Evolutionary conservation across 2,113 vertebrate genomes (phyloP).

Genomic region (Oreochromis spilurus): DNA sequence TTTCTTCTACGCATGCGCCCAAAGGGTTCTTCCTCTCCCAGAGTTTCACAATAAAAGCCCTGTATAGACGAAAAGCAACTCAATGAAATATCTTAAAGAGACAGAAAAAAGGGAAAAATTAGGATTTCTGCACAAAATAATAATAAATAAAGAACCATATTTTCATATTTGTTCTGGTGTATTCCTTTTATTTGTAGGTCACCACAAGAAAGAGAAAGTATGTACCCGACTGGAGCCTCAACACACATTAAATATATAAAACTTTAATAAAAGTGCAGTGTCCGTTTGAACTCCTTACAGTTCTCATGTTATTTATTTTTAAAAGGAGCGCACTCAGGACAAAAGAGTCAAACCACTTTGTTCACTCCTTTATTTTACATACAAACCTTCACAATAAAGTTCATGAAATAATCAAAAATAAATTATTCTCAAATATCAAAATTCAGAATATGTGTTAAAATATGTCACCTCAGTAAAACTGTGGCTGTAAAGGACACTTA

Average conservation of each 20-base stretch:
- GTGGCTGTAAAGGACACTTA: background rate
- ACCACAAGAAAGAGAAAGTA: background rate
- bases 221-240: background rate
- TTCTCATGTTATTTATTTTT: background rate
- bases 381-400: background rate
- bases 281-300: background rate
- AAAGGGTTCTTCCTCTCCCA: rapidly evolving
- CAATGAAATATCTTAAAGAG: background rate
- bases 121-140: background rate
- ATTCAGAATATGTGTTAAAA: background rate
- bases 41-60: background rate
- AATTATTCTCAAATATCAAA: background rate
- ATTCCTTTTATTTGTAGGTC: background rate
- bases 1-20: background rate
- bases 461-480: background rate
- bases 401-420: background rate
- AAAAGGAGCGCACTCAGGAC: background rate
- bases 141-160: background rate
- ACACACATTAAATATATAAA: background rate
- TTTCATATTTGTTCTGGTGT: background rate
- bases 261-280: background rate
- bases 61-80: background rate
- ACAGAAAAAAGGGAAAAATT: background rate
- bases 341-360: background rate
- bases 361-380: background rate